Conservation (phyloP, 2,888 invertebrate species). For the Abscondita cerata region DNA sequence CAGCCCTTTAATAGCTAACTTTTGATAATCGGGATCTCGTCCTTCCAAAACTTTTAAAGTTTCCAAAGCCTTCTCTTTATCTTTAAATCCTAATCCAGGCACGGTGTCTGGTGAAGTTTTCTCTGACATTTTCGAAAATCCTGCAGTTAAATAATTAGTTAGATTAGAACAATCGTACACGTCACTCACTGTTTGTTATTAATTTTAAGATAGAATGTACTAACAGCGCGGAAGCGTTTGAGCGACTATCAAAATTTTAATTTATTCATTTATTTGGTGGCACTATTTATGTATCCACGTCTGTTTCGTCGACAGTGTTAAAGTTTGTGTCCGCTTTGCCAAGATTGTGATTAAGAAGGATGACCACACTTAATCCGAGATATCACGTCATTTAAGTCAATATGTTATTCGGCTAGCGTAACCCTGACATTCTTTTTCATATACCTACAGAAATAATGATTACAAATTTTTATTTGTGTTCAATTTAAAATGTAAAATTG, state of each 20-base stretch:
- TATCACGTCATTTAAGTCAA: constrained; percentile 46
- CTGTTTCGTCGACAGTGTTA: not conserved
- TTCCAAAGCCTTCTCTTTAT: constrained; percentile 73
- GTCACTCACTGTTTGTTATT: too few relatives aligned
- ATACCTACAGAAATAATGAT: constrained; percentile 34
- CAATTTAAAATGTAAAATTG: too few relatives aligned
- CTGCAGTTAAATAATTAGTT: too few relatives aligned
- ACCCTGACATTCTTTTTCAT: constrained; percentile 32
- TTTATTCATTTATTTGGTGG: not conserved
- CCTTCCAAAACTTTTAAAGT: constrained; percentile 71
- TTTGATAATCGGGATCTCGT: constrained; percentile 80
- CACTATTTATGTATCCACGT: constrained; percentile 5
- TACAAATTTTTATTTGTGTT: constrained; percentile 9
- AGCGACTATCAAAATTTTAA: too few relatives aligned
- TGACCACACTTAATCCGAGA: constrained; percentile 47
- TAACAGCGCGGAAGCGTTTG: too few relatives aligned
- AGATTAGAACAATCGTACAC: too few relatives aligned
- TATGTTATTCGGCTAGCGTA: constrained; percentile 21
- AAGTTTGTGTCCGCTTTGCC: constrained; percentile 25
- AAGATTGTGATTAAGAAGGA: constrained; percentile 32
- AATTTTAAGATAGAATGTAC: too few relatives aligned
- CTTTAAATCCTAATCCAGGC: constrained; percentile 79
- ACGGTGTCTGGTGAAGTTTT: constrained; percentile 65
- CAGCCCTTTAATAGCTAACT: constrained; percentile 73
- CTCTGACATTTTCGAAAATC: constrained; percentile 51